Evolutionary conservation across 2,797 vertebrate genomes (phyloP).

Genomic region (Lepus oiostolus): DNA sequence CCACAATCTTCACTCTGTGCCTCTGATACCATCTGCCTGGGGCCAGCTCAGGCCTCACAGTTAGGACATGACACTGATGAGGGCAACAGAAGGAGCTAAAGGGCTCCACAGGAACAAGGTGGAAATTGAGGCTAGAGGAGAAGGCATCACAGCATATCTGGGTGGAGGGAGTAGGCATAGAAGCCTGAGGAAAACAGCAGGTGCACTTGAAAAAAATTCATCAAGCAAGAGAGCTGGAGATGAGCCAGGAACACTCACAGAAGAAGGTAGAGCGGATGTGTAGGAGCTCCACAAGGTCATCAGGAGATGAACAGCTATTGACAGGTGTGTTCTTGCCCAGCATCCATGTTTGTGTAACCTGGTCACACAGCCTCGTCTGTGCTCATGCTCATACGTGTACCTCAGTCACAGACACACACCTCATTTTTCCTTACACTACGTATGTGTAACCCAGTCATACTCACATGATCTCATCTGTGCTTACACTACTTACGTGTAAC

Average conservation of each 20-base stretch:
- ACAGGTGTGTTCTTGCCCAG: neutral
- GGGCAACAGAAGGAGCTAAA: neutral
- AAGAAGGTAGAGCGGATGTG: neutral
- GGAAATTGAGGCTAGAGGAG: neutral
- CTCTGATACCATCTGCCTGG: neutral
- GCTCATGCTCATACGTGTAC: too few relatives aligned
- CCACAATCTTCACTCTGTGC: too few relatives aligned
- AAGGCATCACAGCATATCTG: too few relatives aligned
- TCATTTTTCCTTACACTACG: too few relatives aligned
- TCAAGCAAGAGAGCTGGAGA: neutral
- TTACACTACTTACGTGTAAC: neutral
- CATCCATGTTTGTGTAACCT: too few relatives aligned
- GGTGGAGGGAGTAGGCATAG: neutral
- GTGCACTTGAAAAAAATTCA: too few relatives aligned
- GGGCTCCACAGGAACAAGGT: neutral
- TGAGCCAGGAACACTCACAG: neutral
- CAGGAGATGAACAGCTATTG: neutral
- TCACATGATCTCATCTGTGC: neutral
- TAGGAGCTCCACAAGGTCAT: neutral
- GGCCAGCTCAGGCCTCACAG: neutral
- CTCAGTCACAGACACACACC: too few relatives aligned
- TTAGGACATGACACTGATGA: too few relatives aligned
- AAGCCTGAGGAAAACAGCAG: neutral
- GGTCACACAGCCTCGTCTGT: neutral
- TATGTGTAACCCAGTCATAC: neutral